Evolutionary conservation across 2,888 invertebrate genomes (phyloP).

Genomic region (Drosophila phalerata): DNA sequence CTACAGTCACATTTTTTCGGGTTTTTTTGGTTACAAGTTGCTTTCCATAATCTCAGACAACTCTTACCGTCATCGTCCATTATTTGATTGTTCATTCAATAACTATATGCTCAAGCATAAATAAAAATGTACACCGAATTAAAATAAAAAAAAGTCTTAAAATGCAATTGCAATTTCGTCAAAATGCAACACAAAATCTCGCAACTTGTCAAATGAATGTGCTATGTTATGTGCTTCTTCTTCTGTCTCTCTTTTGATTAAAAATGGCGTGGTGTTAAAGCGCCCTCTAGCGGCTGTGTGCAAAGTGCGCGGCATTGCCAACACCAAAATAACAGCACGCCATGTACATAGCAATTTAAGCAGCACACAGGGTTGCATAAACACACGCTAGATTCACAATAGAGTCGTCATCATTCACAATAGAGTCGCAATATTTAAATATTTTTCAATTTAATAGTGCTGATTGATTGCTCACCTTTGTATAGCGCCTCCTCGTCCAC

Average conservation of each 20-base stretch:
- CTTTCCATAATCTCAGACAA: neutral
- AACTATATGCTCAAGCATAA: neutral
- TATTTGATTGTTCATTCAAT: conserved; percentile 2
- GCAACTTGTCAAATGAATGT: conserved; percentile 27
- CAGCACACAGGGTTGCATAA: conserved; percentile 38
- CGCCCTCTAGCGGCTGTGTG: conserved; percentile 45
- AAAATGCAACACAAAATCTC: conserved; percentile 26
- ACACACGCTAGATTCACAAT: neutral
- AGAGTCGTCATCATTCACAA: neutral
- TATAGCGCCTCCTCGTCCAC: conserved; percentile 80
- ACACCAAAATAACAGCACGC: conserved; percentile 42
- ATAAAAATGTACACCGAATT: neutral
- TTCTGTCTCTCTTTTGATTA: conserved; percentile 14
- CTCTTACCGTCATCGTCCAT: conserved; percentile 27
- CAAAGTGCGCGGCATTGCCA: conserved; percentile 51
- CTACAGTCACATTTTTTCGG: conserved; percentile 11
- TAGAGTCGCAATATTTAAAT: neutral
- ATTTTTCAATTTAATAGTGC: conserved; percentile 19
- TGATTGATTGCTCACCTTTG: conserved; percentile 65
- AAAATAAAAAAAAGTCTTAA: neutral
- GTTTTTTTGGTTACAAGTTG: neutral
- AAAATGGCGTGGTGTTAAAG: conserved; percentile 67
- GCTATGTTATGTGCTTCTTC: conserved; percentile 28
- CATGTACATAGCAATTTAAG: conserved; percentile 29
- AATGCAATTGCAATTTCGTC: conserved; percentile 14